Base-by-base conservation (phyloP, 2,797 vertebrate genomes). In the Poeciliopsis infans region DNA sequence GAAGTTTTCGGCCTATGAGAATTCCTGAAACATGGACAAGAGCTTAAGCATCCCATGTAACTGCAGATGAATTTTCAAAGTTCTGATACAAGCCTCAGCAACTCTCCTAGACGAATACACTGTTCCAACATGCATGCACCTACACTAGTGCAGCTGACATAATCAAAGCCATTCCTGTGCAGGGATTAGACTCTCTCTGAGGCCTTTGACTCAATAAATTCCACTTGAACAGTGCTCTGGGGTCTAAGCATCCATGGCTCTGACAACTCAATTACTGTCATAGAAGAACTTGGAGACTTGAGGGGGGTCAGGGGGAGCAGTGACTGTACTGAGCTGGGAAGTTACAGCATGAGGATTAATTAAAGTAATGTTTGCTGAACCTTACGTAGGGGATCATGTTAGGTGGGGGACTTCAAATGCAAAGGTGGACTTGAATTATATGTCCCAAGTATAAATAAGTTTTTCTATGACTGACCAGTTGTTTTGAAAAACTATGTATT, bases 131-230 rank as follows among this genome's bases (percentile, higher is more conserved):
- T 85, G 86, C 82, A 87, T 16, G 47, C 86, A 90, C 85, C 82
- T 90, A 75, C 84, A 79, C 85, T 84, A 90, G 86, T 83, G 85
- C 84, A 82, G 1, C 77, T 80, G 80, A 90, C 79, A 87, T 73
- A 89, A 90, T 92, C 90, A 92, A 93, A 92, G 91, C 86, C 86
- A 90, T 93, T 90, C 85, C 86, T 88, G 53, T 55, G 36, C 7
- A 78, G 75, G 85, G 91, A 92, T 93, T 92, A 90, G 78, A 80
- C 85, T 77, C 80, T 86, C 71, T 79, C 76, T 87, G 77, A 83
- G 78, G 55, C 85, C 91, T 91, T 92, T 93, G 88, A 92, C 91
- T 92, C 45, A 5, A 86, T 86, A 87, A 75, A 83, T 91, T 94
- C 88, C 91, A 91, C 88, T 88, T 88, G 82, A 93, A 91, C 84